These are phyloP conservation scores for Leistus spinibarbis DNA, from an alignment of 2,888 invertebrate species.

Conservation along the genomic window DNA sequence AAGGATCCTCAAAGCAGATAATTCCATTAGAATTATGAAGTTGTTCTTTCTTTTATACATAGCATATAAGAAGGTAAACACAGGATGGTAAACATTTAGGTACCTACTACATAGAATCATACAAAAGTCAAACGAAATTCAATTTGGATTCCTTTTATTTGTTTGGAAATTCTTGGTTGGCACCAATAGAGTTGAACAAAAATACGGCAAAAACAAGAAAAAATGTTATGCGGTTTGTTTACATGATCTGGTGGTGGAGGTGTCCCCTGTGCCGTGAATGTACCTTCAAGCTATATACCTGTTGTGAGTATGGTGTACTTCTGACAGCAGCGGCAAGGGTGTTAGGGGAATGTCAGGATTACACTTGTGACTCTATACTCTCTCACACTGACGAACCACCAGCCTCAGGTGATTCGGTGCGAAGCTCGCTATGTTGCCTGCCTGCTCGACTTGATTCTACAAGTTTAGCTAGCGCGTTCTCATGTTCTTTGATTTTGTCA, in stretches of 20 bases:
- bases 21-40: too few relatives aligned
- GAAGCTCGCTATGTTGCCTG: background rate
- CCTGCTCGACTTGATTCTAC: background rate
- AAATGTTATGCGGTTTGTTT: background rate
- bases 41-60: too few relatives aligned
- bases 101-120: too few relatives aligned
- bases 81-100: too few relatives aligned
- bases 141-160: background rate
- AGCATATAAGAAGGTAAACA: too few relatives aligned
- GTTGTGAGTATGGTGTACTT: background rate
- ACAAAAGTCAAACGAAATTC: background rate
- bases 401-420: background rate
- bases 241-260: too few relatives aligned
- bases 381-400: background rate
- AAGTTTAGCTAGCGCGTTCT: background rate
- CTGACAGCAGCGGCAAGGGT: background rate
- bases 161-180: background rate
- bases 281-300: background rate
- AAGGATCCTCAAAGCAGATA: too few relatives aligned
- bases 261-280: background rate
- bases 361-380: background rate
- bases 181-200: background rate
- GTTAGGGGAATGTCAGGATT: background rate
- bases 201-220: background rate
- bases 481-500: background rate